Evolutionary conservation across 2,888 invertebrate species (phyloP).

Genomic region (Siphlonurus alternatus): DNA sequence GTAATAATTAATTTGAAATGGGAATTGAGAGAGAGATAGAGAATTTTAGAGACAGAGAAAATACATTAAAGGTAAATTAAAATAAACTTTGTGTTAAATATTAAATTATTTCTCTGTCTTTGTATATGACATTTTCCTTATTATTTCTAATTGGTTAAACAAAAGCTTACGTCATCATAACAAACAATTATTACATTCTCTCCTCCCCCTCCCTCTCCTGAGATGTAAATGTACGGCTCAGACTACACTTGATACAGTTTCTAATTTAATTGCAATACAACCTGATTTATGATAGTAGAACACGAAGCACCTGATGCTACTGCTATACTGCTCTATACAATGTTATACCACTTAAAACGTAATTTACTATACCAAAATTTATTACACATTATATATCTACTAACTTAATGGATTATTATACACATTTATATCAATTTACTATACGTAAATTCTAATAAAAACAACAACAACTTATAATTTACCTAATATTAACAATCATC

Average conservation of each 20-base stretch:
- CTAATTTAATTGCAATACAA: neutral
- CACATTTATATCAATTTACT: neutral
- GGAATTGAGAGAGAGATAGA: neutral
- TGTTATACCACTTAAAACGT: neutral
- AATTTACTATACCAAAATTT: neutral
- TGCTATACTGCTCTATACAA: neutral
- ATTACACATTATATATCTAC: neutral
- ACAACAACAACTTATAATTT: neutral
- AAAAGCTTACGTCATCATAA: neutral
- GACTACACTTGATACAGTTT: neutral
- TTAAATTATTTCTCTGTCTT: neutral
- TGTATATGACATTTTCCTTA: neutral
- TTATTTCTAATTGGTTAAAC: neutral
- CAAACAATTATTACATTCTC: neutral
- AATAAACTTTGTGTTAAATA: neutral
- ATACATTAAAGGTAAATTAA: neutral
- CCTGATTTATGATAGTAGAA: neutral
- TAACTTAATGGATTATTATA: constrained; percentile 1
- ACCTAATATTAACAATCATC: neutral
- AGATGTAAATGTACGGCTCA: neutral
- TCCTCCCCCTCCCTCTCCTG: neutral
- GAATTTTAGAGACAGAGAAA: too few species aligned
- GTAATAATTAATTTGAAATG: neutral
- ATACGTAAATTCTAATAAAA: neutral
- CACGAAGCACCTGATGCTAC: neutral